Conservation (phyloP, 2,888 invertebrate species). For the Phorcus lineatus region DNA sequence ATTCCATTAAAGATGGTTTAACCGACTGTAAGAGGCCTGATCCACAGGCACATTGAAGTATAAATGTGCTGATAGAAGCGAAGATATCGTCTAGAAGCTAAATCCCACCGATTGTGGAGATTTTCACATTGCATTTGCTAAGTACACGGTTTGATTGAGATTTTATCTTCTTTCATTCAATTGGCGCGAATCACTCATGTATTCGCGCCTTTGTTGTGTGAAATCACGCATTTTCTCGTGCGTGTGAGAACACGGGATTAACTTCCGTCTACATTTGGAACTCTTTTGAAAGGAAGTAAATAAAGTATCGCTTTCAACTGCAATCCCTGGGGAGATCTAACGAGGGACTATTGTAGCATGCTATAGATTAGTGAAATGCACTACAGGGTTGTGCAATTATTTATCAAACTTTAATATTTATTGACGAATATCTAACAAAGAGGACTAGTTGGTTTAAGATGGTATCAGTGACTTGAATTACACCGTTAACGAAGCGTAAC, state of each 20-base stretch:
- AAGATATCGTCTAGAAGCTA: neutral
- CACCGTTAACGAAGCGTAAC: no score
- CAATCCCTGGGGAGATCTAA: neutral
- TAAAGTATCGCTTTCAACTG: neutral
- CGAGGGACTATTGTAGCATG: neutral
- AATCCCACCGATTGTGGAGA: neutral
- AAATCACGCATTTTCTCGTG: neutral
- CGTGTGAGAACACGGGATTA: constrained; percentile 10
- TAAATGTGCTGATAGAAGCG: neutral
- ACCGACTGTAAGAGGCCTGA: neutral
- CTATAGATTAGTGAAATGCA: neutral
- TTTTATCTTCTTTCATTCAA: neutral
- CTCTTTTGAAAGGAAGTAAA: neutral
- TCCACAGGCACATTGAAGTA: neutral
- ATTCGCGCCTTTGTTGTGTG: neutral
- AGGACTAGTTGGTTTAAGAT: neutral
- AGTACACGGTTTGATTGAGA: constrained; percentile 6
- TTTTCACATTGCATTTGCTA: neutral
- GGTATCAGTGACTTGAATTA: neutral
- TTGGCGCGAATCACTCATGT: neutral
- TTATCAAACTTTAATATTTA: neutral
- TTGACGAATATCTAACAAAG: neutral
- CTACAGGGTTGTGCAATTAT: neutral
- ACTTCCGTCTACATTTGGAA: neutral
- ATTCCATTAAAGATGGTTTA: neutral